Conservation (phyloP, 2,797 vertebrate species). For the Telmatherina bonti region DNA sequence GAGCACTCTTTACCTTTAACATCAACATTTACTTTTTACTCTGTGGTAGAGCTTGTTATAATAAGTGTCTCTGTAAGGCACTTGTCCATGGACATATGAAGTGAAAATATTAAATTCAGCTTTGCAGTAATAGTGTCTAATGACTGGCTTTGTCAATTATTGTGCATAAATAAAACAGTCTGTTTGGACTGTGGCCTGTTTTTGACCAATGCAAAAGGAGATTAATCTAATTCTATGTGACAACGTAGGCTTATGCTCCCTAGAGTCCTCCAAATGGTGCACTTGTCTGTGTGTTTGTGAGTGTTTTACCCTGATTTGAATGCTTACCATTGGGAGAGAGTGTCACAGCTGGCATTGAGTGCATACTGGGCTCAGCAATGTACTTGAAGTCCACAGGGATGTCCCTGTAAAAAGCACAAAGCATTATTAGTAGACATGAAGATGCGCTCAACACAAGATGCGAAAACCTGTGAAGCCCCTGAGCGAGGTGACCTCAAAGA, state of each 20-base stretch:
- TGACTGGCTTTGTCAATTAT: not conserved
- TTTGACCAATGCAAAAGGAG: slow-evolving; percentile 15
- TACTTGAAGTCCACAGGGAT: slow-evolving; percentile 99
- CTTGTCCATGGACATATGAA: not conserved
- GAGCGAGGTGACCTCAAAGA: not conserved
- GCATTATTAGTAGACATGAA: slow-evolving; percentile 40
- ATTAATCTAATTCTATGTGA: slow-evolving; percentile 23
- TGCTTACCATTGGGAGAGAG: slow-evolving; percentile 96
- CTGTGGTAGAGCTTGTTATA: not conserved
- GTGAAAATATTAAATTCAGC: not conserved
- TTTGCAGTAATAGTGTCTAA: not conserved
- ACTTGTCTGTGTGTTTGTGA: slow-evolving; percentile 5
- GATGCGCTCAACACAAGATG: slow-evolving; percentile 23
- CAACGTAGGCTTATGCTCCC: slow-evolving; percentile 32
- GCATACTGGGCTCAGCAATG: slow-evolving; percentile 99
- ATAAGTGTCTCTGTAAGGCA: not conserved
- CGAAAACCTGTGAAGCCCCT: slow-evolving; percentile 14
- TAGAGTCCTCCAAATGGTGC: slow-evolving; percentile 6
- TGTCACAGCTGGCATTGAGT: slow-evolving; percentile 98
- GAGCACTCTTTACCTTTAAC: too few species aligned
- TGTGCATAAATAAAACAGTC: not conserved
- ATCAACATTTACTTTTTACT: not conserved
- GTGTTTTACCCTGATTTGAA: slow-evolving; percentile 20
- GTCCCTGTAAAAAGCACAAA: slow-evolving; percentile 87
- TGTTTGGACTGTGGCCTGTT: not conserved